phyloP scores from a whole-genome alignment of 2,113 vertebrate species.

The Clarias magur region DNA sequence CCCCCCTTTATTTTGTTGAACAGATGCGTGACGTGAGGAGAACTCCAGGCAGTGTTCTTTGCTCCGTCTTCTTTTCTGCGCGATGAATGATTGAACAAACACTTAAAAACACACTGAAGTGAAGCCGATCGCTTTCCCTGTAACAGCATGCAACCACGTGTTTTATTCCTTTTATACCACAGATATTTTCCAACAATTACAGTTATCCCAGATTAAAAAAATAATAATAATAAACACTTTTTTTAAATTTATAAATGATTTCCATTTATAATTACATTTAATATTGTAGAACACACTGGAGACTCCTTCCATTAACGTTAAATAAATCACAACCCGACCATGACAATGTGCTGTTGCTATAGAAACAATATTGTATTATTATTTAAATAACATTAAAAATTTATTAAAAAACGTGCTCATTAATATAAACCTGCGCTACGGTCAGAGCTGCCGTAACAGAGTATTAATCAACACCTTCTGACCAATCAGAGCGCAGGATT shows the following conservation, averaged over 20 bases:
- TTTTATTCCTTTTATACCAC: background rate
- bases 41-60: background rate
- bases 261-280: background rate
- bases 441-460: background rate
- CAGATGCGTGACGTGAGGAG: background rate
- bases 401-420: background rate
- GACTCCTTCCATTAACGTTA: background rate
- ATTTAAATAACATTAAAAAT: too few species aligned
- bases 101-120: background rate
- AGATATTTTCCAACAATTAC: background rate
- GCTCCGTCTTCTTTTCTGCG: too few species aligned
- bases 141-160: background rate
- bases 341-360: background rate
- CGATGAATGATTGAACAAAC: too few species aligned
- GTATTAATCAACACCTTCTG: background rate
- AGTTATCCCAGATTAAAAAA: too few species aligned
- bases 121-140: background rate
- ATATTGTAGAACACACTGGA: background rate
- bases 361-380: background rate
- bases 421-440: background rate
- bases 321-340: background rate
- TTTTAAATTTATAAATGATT: too few species aligned
- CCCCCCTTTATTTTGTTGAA: too few species aligned
- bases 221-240: too few species aligned
- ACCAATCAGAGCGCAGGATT: background rate